Evolutionary conservation across 2,113 vertebrate species (phyloP).

Genomic region (Nestor notabilis): DNA sequence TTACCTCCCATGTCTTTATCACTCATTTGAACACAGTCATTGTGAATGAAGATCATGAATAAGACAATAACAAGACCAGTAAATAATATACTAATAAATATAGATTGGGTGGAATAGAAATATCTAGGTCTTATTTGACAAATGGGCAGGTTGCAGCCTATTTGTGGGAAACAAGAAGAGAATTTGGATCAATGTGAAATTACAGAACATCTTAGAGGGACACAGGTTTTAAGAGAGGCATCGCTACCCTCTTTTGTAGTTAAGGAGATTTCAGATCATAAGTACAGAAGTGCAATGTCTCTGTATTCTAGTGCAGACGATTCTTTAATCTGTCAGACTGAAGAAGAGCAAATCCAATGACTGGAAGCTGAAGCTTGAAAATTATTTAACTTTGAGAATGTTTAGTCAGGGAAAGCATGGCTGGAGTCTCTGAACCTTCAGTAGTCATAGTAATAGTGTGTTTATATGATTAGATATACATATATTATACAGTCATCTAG

Average conservation of each 20-base stretch:
- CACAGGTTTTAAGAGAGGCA: background rate
- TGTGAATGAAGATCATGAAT: background rate
- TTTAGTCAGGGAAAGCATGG: background rate
- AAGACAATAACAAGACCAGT: background rate
- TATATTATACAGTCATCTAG: no score
- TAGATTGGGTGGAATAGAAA: background rate
- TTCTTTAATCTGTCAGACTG: background rate
- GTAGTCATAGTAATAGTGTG: background rate
- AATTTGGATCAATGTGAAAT: background rate
- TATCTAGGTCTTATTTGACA: background rate
- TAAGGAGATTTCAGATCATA: background rate
- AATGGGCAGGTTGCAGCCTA: background rate
- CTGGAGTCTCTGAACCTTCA: background rate
- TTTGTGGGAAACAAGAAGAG: background rate
- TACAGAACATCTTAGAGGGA: background rate
- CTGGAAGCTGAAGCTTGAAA: background rate
- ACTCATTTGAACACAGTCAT: background rate
- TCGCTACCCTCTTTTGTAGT: rapidly evolving
- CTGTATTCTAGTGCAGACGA: background rate
- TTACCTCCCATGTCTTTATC: background rate
- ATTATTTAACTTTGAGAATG: background rate
- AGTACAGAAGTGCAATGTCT: background rate
- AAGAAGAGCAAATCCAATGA: background rate
- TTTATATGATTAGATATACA: background rate
- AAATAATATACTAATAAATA: background rate